Evolutionary conservation across 2,113 vertebrate genomes (phyloP).

Genomic region (Hippocampus barbouri): DNA sequence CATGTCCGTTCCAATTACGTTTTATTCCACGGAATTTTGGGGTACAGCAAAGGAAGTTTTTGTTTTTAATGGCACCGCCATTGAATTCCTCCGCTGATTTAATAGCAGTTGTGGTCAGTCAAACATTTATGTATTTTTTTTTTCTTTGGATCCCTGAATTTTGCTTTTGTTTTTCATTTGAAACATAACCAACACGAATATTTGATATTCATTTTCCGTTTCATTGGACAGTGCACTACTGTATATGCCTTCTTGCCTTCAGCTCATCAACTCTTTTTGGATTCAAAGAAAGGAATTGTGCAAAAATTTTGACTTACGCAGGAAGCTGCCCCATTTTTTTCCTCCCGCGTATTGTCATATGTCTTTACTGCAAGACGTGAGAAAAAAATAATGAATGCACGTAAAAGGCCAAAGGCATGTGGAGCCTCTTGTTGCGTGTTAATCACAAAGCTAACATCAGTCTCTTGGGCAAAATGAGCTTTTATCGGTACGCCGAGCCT

Average conservation of each 20-base stretch:
- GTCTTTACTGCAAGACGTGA: background rate
- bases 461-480: conserved; percentile 3
- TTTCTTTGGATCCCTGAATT: background rate
- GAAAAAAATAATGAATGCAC: background rate
- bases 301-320: background rate
- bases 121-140: background rate
- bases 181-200: background rate
- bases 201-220: background rate
- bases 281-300: background rate
- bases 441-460: background rate
- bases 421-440: background rate
- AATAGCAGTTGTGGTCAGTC: background rate
- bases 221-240: too few species aligned
- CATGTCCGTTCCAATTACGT: background rate
- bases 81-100: background rate
- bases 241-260: too few species aligned
- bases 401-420: background rate
- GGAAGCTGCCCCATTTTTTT: background rate
- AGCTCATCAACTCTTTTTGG: too few species aligned
- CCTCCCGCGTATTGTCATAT: background rate
- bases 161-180: background rate
- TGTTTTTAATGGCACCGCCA: background rate
- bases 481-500: background rate
- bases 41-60: background rate
- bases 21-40: background rate